Base-by-base conservation (phyloP, 23 tunicate species). In the Ascidia mentula region DNA sequence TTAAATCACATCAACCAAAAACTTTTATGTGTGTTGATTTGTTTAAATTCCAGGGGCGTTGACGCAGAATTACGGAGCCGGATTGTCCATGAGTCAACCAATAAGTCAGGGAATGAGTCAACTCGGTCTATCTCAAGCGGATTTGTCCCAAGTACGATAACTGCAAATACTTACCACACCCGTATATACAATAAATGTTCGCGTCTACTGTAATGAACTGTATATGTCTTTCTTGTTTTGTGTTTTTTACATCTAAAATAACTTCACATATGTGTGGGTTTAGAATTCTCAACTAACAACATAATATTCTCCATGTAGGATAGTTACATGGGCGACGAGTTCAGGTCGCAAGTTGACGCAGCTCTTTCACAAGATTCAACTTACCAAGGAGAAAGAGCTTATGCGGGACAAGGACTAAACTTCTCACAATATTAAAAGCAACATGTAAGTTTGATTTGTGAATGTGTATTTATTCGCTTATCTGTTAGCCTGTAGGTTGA, bases 31-130 rank as follows among this genome's bases (percentile, higher is more conserved):
- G 53, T 42, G 53, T 42, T 42, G 12, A 42, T 42, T 9, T 42
- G 53, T 42, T 15, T 15, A 37, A 42, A 30, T 39, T 60, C 18
- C 82, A 92, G 97, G 93, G 15, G 89, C 87, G 0, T 73, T 95
- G 53, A 95, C 98, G 33, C 98, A 95, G 82, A 90, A 90, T 18
- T 95, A 74, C 73, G 85, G 92, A 24, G 80, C 89, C 0, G 92
- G 92, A 6, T 40, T 84, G 61, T 88, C 93, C 6, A 88, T 93
- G 94, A 93, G 98, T 79, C 98, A 93, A 77, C 98, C 98, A 0
- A 93, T 93, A 76, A 89, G 95, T 40, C 98, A 95, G 70, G 98
- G 98, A 40, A 85, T 95, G 91, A 95, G 98, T 75, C 98, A 95
- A 65, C 89, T 89, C 13, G 98, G 98, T 7, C 88, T 95, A 46